Conservation (phyloP, 2,113 vertebrate genomes). For the Hystrix brachyura region DNA sequence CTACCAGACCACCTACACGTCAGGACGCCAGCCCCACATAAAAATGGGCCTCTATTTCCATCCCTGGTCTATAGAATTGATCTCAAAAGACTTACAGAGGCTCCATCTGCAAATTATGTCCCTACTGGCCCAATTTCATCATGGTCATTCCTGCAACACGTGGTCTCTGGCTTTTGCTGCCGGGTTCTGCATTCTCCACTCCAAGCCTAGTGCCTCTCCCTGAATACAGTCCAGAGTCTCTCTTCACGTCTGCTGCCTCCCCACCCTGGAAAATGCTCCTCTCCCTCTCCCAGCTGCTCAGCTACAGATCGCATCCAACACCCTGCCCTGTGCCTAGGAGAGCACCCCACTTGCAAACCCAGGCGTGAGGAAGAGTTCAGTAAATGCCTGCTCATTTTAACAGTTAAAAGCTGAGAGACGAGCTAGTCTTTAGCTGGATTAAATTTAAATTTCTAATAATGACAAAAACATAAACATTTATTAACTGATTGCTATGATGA, state of each 20-base stretch:
- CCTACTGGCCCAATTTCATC: background rate
- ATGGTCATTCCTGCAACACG: background rate
- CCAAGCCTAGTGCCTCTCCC: background rate
- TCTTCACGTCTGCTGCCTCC: background rate
- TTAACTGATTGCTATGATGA: background rate
- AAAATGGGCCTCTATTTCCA: background rate
- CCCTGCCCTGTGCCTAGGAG: background rate
- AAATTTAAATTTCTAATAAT: constrained; percentile 16
- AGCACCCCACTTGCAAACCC: background rate
- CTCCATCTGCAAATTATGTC: too few relatives aligned
- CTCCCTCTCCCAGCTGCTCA: background rate
- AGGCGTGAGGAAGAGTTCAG: background rate
- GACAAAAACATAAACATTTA: background rate
- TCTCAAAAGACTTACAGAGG: background rate
- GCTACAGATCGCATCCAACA: background rate
- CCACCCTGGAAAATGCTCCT: background rate
- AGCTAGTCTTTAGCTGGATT: background rate
- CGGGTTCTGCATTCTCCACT: background rate
- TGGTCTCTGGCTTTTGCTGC: background rate
- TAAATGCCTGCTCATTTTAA: background rate
- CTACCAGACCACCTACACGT: background rate
- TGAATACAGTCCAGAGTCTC: background rate
- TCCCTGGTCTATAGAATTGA: background rate
- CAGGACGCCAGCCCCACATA: background rate
- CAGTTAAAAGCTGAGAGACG: background rate